Evolutionary conservation across 2,797 vertebrate genomes (phyloP).

Genomic region (Martes flavigula): DNA sequence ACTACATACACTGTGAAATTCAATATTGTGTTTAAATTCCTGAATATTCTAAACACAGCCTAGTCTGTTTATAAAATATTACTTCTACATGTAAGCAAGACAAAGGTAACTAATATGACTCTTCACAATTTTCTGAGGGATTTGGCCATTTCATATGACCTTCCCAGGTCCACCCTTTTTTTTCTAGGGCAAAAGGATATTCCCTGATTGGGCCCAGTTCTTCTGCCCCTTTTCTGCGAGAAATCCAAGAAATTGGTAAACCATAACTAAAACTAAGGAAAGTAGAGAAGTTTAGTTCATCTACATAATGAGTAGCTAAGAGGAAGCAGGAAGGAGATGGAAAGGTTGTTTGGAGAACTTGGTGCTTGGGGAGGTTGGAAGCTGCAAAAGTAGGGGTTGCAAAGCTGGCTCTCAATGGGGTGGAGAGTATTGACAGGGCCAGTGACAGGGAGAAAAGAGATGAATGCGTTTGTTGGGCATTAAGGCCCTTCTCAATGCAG

Average conservation of each 20-base stretch:
- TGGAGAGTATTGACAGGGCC: background rate
- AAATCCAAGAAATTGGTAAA: background rate
- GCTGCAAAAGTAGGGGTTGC: background rate
- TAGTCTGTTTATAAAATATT: background rate
- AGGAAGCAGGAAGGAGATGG: background rate
- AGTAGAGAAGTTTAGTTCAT: background rate
- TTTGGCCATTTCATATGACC: background rate
- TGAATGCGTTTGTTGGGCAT: background rate
- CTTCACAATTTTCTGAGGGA: background rate
- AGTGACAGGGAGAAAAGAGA: background rate
- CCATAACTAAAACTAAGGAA: background rate
- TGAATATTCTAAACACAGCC: background rate
- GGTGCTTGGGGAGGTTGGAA: background rate
- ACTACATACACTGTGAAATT: background rate
- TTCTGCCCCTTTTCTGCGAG: background rate
- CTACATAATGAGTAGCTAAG: background rate
- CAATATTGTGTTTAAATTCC: background rate
- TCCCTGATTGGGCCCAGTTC: background rate
- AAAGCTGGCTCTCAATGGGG: background rate
- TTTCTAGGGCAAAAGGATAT: background rate
- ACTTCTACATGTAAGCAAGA: background rate
- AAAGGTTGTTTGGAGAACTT: background rate
- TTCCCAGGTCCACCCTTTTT: background rate
- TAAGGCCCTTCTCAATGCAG: background rate
- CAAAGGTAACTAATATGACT: background rate